phyloP scores from a whole-genome alignment of 2,888 invertebrate genomes.

The Drosophila melanosoma region DNA sequence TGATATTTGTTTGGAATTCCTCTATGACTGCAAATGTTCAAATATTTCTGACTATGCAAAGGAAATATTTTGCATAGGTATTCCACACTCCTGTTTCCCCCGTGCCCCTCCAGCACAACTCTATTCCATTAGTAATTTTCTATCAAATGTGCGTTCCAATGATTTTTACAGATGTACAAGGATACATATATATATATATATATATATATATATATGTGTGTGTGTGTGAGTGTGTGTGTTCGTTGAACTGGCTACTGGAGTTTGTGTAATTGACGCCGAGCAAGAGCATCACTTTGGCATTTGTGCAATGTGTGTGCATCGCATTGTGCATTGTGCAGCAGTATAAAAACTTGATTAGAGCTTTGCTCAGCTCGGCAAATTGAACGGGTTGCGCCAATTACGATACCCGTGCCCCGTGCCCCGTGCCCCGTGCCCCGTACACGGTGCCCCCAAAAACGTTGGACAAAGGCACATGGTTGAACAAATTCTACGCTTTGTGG shows the following conservation, averaged over 20 bases:
- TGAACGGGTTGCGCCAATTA: slow-evolving; percentile 24
- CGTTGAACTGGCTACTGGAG: slow-evolving; percentile 5
- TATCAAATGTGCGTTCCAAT: slow-evolving; percentile 33
- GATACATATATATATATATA: background rate
- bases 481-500: slow-evolving; percentile 52
- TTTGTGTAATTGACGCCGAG: slow-evolving; percentile 40
- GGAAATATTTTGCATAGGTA: slow-evolving; percentile 4
- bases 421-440: background rate
- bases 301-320: slow-evolving; percentile 15
- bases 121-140: slow-evolving; percentile 10
- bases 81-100: background rate
- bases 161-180: slow-evolving; percentile 14
- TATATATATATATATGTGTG: background rate
- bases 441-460: slow-evolving; percentile 7
- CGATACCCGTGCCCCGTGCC: slow-evolving; percentile 9
- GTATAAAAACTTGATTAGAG: slow-evolving; percentile 59
- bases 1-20: background rate
- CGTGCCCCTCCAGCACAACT: slow-evolving; percentile 18
- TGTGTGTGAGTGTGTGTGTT: background rate
- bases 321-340: slow-evolving; percentile 26
- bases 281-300: slow-evolving; percentile 19
- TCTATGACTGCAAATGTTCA: background rate
- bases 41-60: background rate
- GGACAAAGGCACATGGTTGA: slow-evolving; percentile 38
- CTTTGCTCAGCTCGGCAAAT: background rate